Percentiles rank a stretch among this genome's conserved stretches.
Evolutionary conservation across 2,888 invertebrate genomes (phyloP).

Genomic region (Dione juno): DNA sequence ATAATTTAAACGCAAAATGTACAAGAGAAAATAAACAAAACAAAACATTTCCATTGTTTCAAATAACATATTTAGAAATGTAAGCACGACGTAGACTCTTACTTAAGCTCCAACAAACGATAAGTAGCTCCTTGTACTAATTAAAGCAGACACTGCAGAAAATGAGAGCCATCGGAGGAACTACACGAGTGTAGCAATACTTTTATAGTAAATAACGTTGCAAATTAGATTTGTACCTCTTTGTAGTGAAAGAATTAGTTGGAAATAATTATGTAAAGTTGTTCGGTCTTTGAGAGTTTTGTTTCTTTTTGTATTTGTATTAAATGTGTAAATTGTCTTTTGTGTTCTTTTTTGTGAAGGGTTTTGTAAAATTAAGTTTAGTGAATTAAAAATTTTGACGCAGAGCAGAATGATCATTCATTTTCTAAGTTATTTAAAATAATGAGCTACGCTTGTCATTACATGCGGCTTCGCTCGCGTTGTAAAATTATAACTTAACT

Average conservation of each 20-base stretch:
- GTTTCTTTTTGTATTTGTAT: conserved; percentile 34
- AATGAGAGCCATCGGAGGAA: conserved; percentile 53
- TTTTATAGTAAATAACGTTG: conserved; percentile 66
- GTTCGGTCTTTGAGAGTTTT: conserved; percentile 41
- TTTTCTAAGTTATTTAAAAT: no score
- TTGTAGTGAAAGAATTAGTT: conserved; percentile 48
- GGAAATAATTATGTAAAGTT: conserved; percentile 40
- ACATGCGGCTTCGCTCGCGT: no score
- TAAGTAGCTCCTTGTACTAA: conserved; percentile 75
- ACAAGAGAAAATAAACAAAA: conserved; percentile 22
- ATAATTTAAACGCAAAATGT: conserved; percentile 6
- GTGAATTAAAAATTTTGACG: background rate
- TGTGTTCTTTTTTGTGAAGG: background rate
- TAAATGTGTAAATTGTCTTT: background rate
- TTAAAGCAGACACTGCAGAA: conserved; percentile 68
- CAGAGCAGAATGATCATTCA: no score
- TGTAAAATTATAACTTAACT: no score
- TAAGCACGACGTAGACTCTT: conserved; percentile 47
- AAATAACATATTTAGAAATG: conserved; percentile 40
- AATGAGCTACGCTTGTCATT: no score
- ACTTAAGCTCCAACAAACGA: conserved; percentile 59
- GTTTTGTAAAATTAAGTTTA: background rate
- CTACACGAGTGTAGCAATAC: conserved; percentile 56
- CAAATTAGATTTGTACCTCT: conserved; percentile 65
- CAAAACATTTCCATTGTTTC: conserved; percentile 29